Evolutionary conservation across 2,888 invertebrate species (phyloP).

Genomic region (Drosophila mercatorum): DNA sequence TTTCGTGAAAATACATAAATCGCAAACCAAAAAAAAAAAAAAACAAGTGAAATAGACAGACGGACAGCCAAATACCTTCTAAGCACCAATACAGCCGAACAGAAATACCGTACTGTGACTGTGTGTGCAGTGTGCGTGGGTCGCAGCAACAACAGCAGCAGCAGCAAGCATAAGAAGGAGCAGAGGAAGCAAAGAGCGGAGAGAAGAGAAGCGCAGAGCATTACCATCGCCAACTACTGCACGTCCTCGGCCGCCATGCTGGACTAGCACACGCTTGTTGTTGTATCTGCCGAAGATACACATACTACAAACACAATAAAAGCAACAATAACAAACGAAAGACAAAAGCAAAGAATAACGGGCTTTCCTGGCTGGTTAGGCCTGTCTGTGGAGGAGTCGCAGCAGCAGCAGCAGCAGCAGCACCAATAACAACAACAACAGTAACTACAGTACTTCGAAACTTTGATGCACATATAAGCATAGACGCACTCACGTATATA

Average conservation of each 20-base stretch:
- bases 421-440: conserved; percentile 33
- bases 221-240: conserved; percentile 41
- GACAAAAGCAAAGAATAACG: conserved; percentile 20
- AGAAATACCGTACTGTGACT: conserved; percentile 4
- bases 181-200: conserved; percentile 15
- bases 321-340: conserved; percentile 10
- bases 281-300: conserved; percentile 57
- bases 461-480: conserved; percentile 1
- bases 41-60: conserved; percentile 41
- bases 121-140: conserved; percentile 11
- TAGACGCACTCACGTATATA: conserved; percentile 1
- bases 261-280: conserved; percentile 65
- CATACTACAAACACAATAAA: conserved; percentile 33
- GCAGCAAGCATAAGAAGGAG: conserved; percentile 15
- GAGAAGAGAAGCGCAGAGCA: conserved; percentile 22
- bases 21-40: conserved; percentile 43
- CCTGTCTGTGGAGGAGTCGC: conserved; percentile 84
- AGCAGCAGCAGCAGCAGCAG: conserved; percentile 73
- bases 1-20: conserved; percentile 64
- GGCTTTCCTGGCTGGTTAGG: conserved; percentile 81
- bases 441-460: conserved; percentile 17
- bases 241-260: conserved; percentile 63
- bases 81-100: conserved; percentile 10
- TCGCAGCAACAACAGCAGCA: conserved; percentile 13
- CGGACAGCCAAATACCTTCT: conserved; percentile 12